A percentile compares a stretch with the other conserved stretches of the same genome.
phyloP scores from a whole-genome alignment of 2,888 invertebrate genomes.

The Troides aeacus region DNA sequence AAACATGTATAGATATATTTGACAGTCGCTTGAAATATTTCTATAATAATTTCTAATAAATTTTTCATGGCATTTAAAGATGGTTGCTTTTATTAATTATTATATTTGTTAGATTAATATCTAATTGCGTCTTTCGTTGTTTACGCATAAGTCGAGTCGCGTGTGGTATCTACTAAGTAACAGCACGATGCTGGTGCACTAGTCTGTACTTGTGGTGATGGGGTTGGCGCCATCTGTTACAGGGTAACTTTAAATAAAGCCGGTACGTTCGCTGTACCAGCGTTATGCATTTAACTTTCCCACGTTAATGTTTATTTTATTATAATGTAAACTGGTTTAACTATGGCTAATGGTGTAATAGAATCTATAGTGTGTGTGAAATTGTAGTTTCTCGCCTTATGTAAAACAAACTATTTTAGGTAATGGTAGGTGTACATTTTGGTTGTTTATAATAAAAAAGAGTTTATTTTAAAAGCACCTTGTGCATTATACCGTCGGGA shows the following conservation, averaged over 20 bases:
- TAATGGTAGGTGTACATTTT: not conserved
- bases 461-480: not conserved
- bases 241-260: conserved; percentile 14
- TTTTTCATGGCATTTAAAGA: too few species aligned
- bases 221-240: conserved; percentile 36
- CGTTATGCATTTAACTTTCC: conserved; percentile 16
- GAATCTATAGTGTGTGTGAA: not conserved
- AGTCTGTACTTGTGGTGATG: conserved; percentile 10
- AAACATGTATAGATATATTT: too few species aligned
- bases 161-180: not conserved
- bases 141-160: not conserved
- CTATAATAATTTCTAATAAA: too few species aligned
- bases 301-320: conserved; percentile 23
- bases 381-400: not conserved
- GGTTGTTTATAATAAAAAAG: not conserved
- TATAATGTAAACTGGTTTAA: conserved; percentile 21
- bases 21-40: too few species aligned
- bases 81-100: too few species aligned
- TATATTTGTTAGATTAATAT: not conserved
- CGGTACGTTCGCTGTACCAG: not conserved
- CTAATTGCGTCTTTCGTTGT: not conserved
- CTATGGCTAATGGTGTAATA: conserved; percentile 4
- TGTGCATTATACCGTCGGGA: not conserved
- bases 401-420: not conserved
- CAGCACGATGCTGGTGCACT: not conserved